phyloP scores from a whole-genome alignment of 2,797 vertebrate species.

The Molossus molossus region DNA sequence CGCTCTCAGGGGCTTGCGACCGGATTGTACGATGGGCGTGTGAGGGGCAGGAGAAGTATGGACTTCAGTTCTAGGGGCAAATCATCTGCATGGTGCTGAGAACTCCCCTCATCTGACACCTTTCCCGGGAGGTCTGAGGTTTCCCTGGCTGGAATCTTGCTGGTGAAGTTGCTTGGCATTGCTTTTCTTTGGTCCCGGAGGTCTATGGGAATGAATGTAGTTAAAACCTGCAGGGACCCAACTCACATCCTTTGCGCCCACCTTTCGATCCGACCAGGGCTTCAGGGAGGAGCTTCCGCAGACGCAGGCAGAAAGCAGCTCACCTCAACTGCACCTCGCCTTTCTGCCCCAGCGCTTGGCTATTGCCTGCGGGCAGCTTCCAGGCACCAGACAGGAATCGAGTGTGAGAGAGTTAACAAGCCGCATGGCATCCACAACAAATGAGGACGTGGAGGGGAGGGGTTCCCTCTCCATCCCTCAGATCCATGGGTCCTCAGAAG shows the following conservation, averaged over 20 bases:
- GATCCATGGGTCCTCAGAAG: neutral
- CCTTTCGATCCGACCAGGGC: too few species aligned
- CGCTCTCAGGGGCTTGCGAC: accelerated
- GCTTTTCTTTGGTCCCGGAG: neutral
- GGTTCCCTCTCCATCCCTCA: neutral
- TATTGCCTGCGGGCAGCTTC: neutral
- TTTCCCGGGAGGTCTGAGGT: neutral
- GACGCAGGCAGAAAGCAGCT: neutral
- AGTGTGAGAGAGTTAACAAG: neutral
- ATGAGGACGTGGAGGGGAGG: too few species aligned
- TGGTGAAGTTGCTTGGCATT: neutral
- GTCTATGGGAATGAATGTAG: neutral
- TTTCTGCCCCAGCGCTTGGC: neutral
- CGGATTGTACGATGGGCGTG: accelerated
- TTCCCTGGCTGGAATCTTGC: neutral
- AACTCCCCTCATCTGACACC: neutral
- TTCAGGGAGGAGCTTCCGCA: accelerated
- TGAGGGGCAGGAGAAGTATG: neutral
- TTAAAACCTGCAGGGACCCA: neutral
- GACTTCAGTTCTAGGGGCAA: neutral
- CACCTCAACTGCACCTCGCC: neutral
- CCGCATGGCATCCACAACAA: accelerated
- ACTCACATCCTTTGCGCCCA: neutral
- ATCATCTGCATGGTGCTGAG: neutral
- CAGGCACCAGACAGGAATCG: neutral